Evolutionary conservation across 1,140 invertebrate genomes (phyloP).

Genomic region (Drosophila nannoptera): DNA sequence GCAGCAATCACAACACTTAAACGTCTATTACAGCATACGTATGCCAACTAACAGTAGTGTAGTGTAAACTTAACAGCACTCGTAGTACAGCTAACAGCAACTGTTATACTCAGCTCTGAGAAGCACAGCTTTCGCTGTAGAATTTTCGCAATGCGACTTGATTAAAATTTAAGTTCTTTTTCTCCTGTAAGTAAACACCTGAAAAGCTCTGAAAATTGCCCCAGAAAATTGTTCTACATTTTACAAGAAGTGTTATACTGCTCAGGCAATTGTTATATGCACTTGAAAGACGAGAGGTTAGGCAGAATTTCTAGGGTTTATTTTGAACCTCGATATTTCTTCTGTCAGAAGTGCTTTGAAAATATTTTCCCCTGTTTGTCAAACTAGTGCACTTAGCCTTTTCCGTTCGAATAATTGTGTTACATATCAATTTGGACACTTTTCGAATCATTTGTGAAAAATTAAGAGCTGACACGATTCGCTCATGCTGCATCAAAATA

Average conservation of each 20-base stretch:
- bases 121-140: conserved; percentile 14
- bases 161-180: conserved; percentile 2
- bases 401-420: too few relatives aligned
- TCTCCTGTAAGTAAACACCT: conserved; percentile 8
- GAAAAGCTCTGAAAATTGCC: conserved; percentile 47
- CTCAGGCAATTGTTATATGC: too few relatives aligned
- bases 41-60: conserved; percentile 1
- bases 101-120: conserved; percentile 6
- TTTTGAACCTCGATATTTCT: too few relatives aligned
- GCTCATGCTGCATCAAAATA: too few relatives aligned
- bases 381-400: too few relatives aligned
- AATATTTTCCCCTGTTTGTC: too few relatives aligned
- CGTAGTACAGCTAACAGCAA: conserved; percentile 21
- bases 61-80: conserved; percentile 8
- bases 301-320: too few relatives aligned
- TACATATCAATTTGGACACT: too few relatives aligned
- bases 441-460: too few relatives aligned
- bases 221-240: not conserved
- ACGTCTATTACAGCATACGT: not conserved
- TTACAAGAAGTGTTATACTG: not conserved
- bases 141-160: not conserved
- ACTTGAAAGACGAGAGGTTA: too few relatives aligned
- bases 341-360: too few relatives aligned
- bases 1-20: not conserved
- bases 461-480: too few relatives aligned